These are phyloP conservation scores for Corythornis vintsioides DNA, from an alignment of 2,113 vertebrate genomes.

Conservation along the genomic window DNA sequence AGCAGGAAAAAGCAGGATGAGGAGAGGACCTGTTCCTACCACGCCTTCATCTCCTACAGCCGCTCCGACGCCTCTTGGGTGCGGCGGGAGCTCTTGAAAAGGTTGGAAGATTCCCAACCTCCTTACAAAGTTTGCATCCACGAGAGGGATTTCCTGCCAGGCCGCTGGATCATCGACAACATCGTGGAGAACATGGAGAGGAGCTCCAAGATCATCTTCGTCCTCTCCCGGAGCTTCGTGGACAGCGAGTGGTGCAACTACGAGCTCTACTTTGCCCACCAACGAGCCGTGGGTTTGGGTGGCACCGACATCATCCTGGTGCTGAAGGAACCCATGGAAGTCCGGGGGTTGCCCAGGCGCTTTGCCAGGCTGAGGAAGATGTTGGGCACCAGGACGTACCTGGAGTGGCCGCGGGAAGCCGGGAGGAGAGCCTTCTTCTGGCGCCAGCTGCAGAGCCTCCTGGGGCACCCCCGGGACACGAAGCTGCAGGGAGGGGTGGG, in stretches of 20 bases:
- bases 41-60: conserved; percentile 89
- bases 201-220: conserved; percentile 85
- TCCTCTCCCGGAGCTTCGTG: conserved; percentile 82
- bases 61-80: conserved; percentile 84
- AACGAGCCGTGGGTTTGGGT: conserved; percentile 80
- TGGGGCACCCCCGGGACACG: conserved; percentile 73
- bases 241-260: conserved; percentile 92
- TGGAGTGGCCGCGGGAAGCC: conserved; percentile 84
- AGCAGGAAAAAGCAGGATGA: conserved; percentile 34
- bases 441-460: conserved; percentile 78
- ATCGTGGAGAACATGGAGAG: conserved; percentile 88
- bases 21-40: conserved; percentile 68
- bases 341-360: conserved; percentile 77
- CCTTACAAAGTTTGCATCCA: conserved; percentile 85
- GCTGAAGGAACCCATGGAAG: conserved; percentile 81
- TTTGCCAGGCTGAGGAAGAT: conserved; percentile 84
- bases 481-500: accelerated
- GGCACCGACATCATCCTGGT: conserved; percentile 82
- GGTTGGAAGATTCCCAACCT: conserved; percentile 76
- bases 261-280: conserved; percentile 88
- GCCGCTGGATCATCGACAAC: conserved; percentile 89
- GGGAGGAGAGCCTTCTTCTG: conserved; percentile 83
- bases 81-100: conserved; percentile 75
- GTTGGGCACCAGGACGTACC: conserved; percentile 82
- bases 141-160: conserved; percentile 86